Evolutionary conservation across 2,888 invertebrate species (phyloP).

Genomic region (Andrena flavipes): DNA sequence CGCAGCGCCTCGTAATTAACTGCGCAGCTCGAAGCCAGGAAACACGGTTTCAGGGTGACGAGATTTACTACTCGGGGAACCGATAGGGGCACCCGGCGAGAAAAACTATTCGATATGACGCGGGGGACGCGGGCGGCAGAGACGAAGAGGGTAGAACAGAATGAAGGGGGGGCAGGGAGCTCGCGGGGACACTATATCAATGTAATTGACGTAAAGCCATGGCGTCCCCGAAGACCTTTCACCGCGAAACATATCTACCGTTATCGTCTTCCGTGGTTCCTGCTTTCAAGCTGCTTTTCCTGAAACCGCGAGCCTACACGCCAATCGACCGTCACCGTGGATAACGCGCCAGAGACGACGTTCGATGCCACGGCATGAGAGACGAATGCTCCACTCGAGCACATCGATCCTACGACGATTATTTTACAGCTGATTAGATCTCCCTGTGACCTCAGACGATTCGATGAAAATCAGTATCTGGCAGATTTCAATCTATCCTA

Average conservation of each 20-base stretch:
- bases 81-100: slow-evolving; percentile 38
- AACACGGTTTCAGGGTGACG: slow-evolving; percentile 39
- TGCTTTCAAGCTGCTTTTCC: slow-evolving; percentile 66
- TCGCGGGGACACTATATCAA: slow-evolving; percentile 73
- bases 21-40: slow-evolving; percentile 3
- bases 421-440: slow-evolving; percentile 58
- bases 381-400: slow-evolving; percentile 38
- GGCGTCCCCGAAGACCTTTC: slow-evolving; percentile 73
- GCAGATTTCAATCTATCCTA: slow-evolving; percentile 13
- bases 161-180: slow-evolving; percentile 44
- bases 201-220: slow-evolving; percentile 76
- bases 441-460: slow-evolving; percentile 10
- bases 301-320: slow-evolving; percentile 59
- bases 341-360: slow-evolving; percentile 43
- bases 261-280: slow-evolving; percentile 73
- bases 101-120: slow-evolving; percentile 52
- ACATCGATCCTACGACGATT: slow-evolving; percentile 59
- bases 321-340: slow-evolving; percentile 62
- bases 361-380: slow-evolving; percentile 14
- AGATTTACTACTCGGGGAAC: slow-evolving; percentile 52
- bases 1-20: slow-evolving; percentile 47
- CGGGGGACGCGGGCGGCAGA: slow-evolving; percentile 33
- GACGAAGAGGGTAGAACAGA: slow-evolving; percentile 41
- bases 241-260: slow-evolving; percentile 72
- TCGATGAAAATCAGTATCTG: slow-evolving; percentile 50